Evolutionary conservation across 2,113 vertebrate genomes (phyloP).

Genomic region (Maccullochella peelii): DNA sequence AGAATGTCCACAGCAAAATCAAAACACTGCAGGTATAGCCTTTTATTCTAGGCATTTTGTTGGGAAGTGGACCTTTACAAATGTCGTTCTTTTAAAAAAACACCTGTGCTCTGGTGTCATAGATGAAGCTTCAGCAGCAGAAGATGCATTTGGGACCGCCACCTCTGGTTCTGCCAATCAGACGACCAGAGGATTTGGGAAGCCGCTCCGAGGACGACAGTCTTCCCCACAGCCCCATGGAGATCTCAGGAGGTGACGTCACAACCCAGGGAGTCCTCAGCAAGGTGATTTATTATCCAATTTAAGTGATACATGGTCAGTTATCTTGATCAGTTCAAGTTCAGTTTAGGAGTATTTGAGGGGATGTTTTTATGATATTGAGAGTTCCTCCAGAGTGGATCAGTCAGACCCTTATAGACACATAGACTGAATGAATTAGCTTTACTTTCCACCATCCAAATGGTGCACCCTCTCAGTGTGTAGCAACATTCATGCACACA

Average conservation of each 20-base stretch:
- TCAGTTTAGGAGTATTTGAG: neutral
- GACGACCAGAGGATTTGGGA: slow-evolving; percentile 83
- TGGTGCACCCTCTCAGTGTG: neutral
- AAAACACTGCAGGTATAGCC: slow-evolving; percentile 91
- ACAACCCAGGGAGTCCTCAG: slow-evolving; percentile 64
- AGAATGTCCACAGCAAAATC: slow-evolving; percentile 91
- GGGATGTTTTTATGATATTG: neutral
- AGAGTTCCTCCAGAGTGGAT: neutral
- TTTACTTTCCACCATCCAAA: neutral
- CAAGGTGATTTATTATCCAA: slow-evolving; percentile 79
- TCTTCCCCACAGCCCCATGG: slow-evolving; percentile 84
- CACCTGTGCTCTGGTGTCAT: slow-evolving; percentile 23
- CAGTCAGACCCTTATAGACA: neutral
- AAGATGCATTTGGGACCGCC: slow-evolving; percentile 90
- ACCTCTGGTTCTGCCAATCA: slow-evolving; percentile 80
- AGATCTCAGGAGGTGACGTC: slow-evolving; percentile 80
- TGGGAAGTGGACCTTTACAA: neutral
- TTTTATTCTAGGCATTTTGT: neutral
- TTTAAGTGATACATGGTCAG: neutral
- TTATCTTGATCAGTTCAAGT: neutral
- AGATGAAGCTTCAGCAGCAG: slow-evolving; percentile 92
- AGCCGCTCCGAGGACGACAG: slow-evolving; percentile 88
- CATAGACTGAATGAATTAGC: neutral
- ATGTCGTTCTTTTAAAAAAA: neutral
- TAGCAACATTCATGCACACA: neutral